These are phyloP conservation scores for Drosophila peninsularis DNA, from an alignment of 2,888 invertebrate genomes.

Conservation along the genomic window DNA sequence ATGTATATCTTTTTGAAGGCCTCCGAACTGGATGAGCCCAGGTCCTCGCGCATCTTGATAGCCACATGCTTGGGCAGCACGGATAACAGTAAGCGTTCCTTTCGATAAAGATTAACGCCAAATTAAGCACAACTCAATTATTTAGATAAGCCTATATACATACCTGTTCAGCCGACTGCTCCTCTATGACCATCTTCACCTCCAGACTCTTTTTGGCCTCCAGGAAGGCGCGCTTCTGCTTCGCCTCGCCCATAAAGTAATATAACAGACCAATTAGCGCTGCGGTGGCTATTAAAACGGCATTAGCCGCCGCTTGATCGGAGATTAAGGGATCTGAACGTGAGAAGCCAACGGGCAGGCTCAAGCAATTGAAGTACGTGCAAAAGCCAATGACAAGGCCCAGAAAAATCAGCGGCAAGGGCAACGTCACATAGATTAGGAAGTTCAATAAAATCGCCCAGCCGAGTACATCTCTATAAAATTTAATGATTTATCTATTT, in stretches of 20 bases:
- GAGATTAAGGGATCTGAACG: conserved; percentile 85
- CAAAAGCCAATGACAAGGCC: conserved; percentile 86
- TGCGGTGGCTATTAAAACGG: conserved; percentile 89
- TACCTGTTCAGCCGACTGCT: conserved; percentile 96
- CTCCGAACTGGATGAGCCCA: conserved; percentile 93
- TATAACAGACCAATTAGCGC: conserved; percentile 91
- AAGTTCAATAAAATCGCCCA: conserved; percentile 91
- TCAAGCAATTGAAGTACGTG: conserved; percentile 87
- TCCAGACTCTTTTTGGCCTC: conserved; percentile 96
- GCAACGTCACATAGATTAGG: conserved; percentile 90
- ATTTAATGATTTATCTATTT: neutral
- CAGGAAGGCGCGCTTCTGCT: conserved; percentile 94
- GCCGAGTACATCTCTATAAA: conserved; percentile 87
- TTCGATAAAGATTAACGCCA: neutral
- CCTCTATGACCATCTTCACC: conserved; percentile 96
- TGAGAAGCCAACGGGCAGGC: conserved; percentile 86
- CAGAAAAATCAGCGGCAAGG: conserved; percentile 88
- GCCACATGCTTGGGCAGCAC: conserved; percentile 98
- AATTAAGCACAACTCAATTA: neutral
- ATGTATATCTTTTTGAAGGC: conserved; percentile 99
- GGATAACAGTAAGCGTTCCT: conserved; percentile 96
- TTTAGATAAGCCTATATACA: neutral
- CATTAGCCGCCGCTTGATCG: conserved; percentile 89
- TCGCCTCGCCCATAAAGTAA: conserved; percentile 91
- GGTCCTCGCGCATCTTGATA: conserved; percentile 97